phyloP scores from a whole-genome alignment of 2,797 vertebrate genomes.

The Phataginus tricuspis region DNA sequence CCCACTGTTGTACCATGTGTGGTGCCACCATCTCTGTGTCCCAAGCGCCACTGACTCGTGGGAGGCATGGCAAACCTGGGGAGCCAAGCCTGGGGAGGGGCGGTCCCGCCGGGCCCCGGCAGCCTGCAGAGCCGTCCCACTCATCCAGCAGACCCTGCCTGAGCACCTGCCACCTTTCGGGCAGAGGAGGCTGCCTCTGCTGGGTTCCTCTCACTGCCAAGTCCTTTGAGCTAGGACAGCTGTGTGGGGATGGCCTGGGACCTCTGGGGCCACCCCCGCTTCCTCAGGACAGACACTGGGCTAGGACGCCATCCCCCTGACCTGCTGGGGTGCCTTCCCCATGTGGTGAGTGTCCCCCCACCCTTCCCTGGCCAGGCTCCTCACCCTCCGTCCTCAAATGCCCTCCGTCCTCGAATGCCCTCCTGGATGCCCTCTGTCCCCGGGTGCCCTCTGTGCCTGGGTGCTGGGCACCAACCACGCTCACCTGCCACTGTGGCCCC shows the following conservation, averaged over 20 bases:
- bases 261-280: not conserved
- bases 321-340: not conserved
- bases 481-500: not conserved
- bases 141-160: not conserved
- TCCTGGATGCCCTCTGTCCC: no score
- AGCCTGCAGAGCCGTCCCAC: not conserved
- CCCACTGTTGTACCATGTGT: no score
- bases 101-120: not conserved
- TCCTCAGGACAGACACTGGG: no score
- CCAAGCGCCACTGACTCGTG: not conserved
- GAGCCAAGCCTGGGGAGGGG: not conserved
- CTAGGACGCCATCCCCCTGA: not conserved
- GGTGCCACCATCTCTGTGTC: not conserved
- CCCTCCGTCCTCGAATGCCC: no score
- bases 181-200: not conserved
- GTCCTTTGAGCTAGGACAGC: not conserved
- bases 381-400: no score
- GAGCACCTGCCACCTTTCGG: no score
- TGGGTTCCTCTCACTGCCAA: not conserved
- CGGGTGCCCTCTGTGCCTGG: no score
- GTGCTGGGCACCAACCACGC: not conserved
- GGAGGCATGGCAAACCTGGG: not conserved
- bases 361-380: not conserved
- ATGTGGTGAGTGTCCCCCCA: accelerated
- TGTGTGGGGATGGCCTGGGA: not conserved